Evolutionary conservation across 2,888 invertebrate genomes (phyloP), one percentile per base, ranked within the genome.

Genomic region (Phrixothrix hirtus): DNA sequence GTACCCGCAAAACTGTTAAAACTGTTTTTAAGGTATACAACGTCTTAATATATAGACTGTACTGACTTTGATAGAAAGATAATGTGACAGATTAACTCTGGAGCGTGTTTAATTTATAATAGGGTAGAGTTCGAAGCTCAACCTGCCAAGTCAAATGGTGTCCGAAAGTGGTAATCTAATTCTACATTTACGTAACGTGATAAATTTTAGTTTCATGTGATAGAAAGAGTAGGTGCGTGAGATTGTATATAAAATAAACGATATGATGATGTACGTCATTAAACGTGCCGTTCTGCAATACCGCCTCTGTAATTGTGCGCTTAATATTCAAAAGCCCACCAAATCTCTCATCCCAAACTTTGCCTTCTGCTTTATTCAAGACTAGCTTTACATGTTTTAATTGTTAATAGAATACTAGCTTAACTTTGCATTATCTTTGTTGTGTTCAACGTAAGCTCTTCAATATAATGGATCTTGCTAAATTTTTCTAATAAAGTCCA

Each of bases 281-380:
- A 50, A 50, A 50, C 49, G 43, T 42, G 43, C 49, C 49, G 43
- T 50, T 42, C 43, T 43, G 49, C 43, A 50, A 50, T 50, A 50
- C 36, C 43, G 49, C 49, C 41, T 50, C 49, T 50, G 43, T 50
- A 50, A 50, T 50, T 50, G 49, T 50, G 49, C 49, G 43, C 49
- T 50, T 50, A 50, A 50, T 50, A 50, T 50, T 50, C 49, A 50
- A 50, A 50, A 50, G 49, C 49, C 27, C 49, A 43, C 43, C 42
- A 50, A 50, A 50, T 50, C 49, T 50, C 49, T 50, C 44, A 50
- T 43, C 43, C 31, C 43, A 37, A 43, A 43, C 49, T 50, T 50
- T 50, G 36, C 49, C 43, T 50, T 50, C 36, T 50, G 49, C 49
- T 43, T 50, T 50, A 43, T 50, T 43, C 36, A 50, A 43, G 36